These are phyloP conservation scores for Lanius ludovicianus DNA, from an alignment of 2,113 vertebrate species.

Conservation along the genomic window DNA sequence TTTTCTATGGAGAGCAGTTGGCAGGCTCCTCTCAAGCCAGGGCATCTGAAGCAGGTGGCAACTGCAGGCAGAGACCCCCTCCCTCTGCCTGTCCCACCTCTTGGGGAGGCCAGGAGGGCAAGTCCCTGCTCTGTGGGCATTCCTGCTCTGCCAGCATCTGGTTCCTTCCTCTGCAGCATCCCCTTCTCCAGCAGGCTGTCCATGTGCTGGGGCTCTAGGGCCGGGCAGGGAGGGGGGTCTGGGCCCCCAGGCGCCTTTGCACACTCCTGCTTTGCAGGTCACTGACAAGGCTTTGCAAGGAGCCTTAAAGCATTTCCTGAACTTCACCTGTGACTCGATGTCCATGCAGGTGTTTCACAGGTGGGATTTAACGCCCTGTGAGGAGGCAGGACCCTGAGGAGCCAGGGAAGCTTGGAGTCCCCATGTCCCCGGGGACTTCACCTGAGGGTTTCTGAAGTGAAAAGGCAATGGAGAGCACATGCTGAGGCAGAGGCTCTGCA, in stretches of 20 bases:
- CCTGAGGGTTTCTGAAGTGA: not conserved
- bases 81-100: not conserved
- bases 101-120: accelerated
- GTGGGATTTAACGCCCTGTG: not conserved
- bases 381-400: not conserved
- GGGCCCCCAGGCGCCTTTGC: not conserved
- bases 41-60: constrained; percentile 16
- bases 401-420: not conserved
- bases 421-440: not conserved
- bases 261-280: not conserved
- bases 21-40: constrained; percentile 35
- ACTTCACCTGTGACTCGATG: not conserved
- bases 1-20: constrained; percentile 66
- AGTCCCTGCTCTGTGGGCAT: not conserved
- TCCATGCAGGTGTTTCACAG: accelerated
- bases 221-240: not conserved
- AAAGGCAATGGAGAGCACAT: not conserved
- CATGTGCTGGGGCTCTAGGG: not conserved
- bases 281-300: not conserved
- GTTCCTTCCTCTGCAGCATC: not conserved
- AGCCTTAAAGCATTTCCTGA: not conserved
- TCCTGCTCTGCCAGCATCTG: not conserved
- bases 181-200: not conserved
- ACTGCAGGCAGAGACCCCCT: not conserved
- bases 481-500: not conserved